These are phyloP conservation scores for Palythoa grandis DNA, from an alignment of 92 coral and sea anemone species.

Conservation along the genomic window DNA sequence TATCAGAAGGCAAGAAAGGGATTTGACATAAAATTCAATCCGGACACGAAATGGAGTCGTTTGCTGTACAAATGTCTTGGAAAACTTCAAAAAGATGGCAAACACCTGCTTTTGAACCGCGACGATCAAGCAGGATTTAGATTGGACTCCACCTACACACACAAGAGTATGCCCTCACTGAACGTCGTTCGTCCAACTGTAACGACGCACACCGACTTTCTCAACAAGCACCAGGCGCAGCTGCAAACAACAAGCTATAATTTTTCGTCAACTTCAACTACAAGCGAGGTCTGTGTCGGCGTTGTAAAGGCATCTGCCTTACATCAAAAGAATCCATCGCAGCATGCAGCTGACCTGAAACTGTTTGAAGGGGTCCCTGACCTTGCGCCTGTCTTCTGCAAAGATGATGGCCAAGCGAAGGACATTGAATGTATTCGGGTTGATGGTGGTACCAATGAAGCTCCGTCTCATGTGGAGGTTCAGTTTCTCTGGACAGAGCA, in stretches of 20 bases:
- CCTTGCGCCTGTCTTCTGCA: slow-evolving; percentile 27
- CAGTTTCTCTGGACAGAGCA: slow-evolving; percentile 26
- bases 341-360: slow-evolving; percentile 46
- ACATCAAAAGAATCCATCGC: slow-evolving; percentile 46
- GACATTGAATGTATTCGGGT: slow-evolving; percentile 37
- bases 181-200: slow-evolving; percentile 11
- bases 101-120: slow-evolving; percentile 32
- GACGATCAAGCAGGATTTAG: slow-evolving; percentile 40
- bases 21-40: slow-evolving; percentile 15
- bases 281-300: slow-evolving; percentile 48
- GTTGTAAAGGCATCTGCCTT: slow-evolving; percentile 47
- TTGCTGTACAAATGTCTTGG: slow-evolving; percentile 20
- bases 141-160: slow-evolving; percentile 43
- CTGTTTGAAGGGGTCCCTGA: background rate
- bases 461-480: slow-evolving; percentile 13
- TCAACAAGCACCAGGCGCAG: slow-evolving; percentile 42
- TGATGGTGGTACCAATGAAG: slow-evolving; percentile 14
- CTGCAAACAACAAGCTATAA: slow-evolving; percentile 49
- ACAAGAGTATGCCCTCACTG: slow-evolving; percentile 36
- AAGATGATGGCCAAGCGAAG: slow-evolving; percentile 10
- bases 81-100: slow-evolving; percentile 48
- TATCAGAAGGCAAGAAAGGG: slow-evolving; percentile 26
- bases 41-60: slow-evolving; percentile 41
- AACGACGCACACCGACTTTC: slow-evolving; percentile 46
- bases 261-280: slow-evolving; percentile 24